Percentiles rank a stretch among this genome's conserved stretches.
These are phyloP conservation scores for Cephus sareptanus DNA, from an alignment of 2,888 invertebrate genomes.

Conservation along the genomic window DNA sequence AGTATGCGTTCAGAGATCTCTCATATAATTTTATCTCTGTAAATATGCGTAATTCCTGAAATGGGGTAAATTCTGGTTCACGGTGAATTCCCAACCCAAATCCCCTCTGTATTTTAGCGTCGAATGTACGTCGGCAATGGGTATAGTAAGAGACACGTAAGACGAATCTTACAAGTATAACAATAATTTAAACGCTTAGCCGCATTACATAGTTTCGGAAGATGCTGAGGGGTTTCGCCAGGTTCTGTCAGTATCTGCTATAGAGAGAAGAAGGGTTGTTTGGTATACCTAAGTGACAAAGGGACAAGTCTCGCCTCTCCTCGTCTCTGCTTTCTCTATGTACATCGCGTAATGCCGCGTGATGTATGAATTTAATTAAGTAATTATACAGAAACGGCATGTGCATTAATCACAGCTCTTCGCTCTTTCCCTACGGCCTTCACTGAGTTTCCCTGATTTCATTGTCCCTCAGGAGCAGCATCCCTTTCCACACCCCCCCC, in stretches of 20 bases:
- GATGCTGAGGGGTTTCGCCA: neutral
- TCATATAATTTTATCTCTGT: no score
- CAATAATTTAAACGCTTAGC: neutral
- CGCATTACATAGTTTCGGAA: neutral
- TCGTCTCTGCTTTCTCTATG: neutral
- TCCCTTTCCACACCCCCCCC: neutral
- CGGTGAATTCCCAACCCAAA: neutral
- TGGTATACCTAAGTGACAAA: neutral
- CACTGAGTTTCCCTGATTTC: conserved; percentile 18
- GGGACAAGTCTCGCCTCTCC: neutral
- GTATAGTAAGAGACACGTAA: neutral
- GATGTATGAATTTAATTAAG: conserved; percentile 59
- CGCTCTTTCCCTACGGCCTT: neutral
- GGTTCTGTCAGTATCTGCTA: neutral
- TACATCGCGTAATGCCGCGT: conserved; percentile 42
- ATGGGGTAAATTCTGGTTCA: neutral
- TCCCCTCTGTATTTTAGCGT: no score
- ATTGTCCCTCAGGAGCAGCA: conserved; percentile 8
- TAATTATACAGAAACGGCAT: conserved; percentile 44
- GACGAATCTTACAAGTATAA: neutral
- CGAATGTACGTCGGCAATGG: no score
- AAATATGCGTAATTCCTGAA: neutral
- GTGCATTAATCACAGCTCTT: conserved; percentile 43
- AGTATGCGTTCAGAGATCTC: no score
- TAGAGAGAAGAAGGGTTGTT: neutral